Base-by-base conservation (phyloP, 1,140 invertebrate species). In the Plectrocnemia conspersa region DNA sequence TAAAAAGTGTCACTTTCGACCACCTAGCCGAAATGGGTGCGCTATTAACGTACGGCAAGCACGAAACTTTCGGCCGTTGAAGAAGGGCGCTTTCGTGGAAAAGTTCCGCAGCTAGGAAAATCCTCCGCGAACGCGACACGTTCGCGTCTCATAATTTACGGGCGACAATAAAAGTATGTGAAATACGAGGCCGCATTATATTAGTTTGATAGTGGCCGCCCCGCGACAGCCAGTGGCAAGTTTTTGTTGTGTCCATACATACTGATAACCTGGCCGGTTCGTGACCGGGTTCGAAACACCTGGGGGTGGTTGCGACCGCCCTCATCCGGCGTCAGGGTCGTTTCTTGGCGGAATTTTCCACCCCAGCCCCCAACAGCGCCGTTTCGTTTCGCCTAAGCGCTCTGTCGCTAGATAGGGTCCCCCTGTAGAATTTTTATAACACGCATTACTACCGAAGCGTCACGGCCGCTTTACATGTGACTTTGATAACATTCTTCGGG, bases 341-440 rank as follows among this genome's bases (percentile, higher is more conserved):
- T 25, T 2, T 22, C 16, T n/a, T 41, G 42, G n/a, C 42, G 33
- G 47, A 50, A 50, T 50, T 50, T 35, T 6, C 18, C 13, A 16
- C 15, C 9, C 23, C 46, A 16, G 21, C 24, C 5, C 21, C 21
- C n/a, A 19, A 19, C 32, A 50, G 24, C 5, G 35, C 35, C 35
- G 5, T 16, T 2, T 19, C 22, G 21, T 24, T 25, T 47, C 42
- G n/a, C 25, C 49, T 19, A 40, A 52, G 52, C 49, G 35, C 53
- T 40, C 35, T 53, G 29, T 22, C 32, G 32, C 16, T 36, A 41
- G 40, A 59, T 54, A 54, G 54, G 23, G 29, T 54, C 46, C 46
- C 27, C 40, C 52, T 54, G 56, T 54, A 59, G 57, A 59, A 54
- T 59, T 54, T 59, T 59, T 59, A 59, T 55, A 59, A 59, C 46